A percentile compares a stretch with the other conserved stretches of the same genome.
These are phyloP conservation scores for Aphidoletes aphidimyza DNA, from an alignment of 2,888 invertebrate species.

Conservation along the genomic window DNA sequence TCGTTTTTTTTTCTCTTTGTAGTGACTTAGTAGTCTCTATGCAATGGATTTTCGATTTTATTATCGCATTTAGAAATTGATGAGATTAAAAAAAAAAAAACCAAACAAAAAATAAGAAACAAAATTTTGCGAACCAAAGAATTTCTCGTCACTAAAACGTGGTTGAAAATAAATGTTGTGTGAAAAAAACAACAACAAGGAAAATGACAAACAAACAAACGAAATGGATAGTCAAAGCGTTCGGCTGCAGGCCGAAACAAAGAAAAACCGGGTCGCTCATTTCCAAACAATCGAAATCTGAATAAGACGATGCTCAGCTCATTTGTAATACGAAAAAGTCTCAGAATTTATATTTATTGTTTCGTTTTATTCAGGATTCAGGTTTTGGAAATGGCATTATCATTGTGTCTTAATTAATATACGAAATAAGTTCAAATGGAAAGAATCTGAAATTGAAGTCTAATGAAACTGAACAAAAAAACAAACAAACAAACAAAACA, in stretches of 20 bases:
- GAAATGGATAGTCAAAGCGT: background rate
- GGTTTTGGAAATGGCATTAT: constrained; percentile 30
- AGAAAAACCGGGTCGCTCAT: too few relatives aligned
- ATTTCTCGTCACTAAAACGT: constrained; percentile 43
- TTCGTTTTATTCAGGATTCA: constrained; percentile 1
- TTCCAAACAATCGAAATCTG: constrained; percentile 50
- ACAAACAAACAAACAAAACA: background rate
- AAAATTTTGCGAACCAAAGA: constrained; percentile 37
- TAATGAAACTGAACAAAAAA: background rate
- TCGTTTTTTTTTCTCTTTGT: background rate
- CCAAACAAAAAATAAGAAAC: too few relatives aligned
- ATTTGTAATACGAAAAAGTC: constrained; percentile 9
- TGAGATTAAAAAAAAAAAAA: constrained; percentile 29
- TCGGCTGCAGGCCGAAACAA: too few relatives aligned
- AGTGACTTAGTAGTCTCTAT: constrained; percentile 16
- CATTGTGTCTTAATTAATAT: background rate
- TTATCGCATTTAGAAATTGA: constrained; percentile 37
- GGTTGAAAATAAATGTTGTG: background rate
- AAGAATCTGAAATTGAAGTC: background rate
- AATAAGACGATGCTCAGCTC: constrained; percentile 52
- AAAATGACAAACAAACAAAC: background rate
- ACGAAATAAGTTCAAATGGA: background rate
- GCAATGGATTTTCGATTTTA: constrained; percentile 28
- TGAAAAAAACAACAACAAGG: background rate
- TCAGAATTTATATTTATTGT: background rate